Evolutionary conservation across 2,113 vertebrate species (phyloP).

Genomic region (Cyphomyrus discorhynchus): DNA sequence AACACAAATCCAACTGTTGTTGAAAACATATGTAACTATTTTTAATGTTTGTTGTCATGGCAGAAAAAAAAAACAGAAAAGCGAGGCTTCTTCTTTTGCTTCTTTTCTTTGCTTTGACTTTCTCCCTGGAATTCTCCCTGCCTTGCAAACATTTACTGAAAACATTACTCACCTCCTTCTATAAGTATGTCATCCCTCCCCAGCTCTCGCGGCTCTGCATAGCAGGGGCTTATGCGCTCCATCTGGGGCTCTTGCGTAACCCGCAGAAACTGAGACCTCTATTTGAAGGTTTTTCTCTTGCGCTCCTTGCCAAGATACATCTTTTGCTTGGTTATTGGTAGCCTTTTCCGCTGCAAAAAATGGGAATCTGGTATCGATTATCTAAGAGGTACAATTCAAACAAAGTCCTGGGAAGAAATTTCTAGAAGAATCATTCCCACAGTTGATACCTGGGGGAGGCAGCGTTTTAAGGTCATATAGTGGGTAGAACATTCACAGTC

Average conservation of each 20-base stretch:
- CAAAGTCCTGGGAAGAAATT: background rate
- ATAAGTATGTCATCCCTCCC: constrained; percentile 14
- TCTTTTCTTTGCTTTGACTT: background rate
- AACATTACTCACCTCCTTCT: constrained; percentile 31
- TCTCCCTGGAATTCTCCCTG: constrained; percentile 12
- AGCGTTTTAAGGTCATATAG: background rate
- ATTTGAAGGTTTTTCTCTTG: constrained; percentile 6
- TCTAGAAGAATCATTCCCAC: constrained; percentile 17
- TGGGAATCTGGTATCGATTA: constrained; percentile 26
- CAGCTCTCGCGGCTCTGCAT: background rate
- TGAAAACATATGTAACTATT: constrained; percentile 10
- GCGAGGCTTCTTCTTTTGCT: background rate
- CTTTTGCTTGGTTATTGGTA: constrained; percentile 5
- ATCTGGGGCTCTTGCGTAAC: background rate
- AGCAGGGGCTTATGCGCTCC: background rate
- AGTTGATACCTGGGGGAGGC: background rate
- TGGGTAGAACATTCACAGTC: background rate
- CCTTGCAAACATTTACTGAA: constrained; percentile 20
- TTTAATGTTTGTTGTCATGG: background rate
- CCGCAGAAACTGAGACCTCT: constrained; percentile 3
- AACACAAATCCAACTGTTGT: background rate
- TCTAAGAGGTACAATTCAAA: constrained; percentile 7
- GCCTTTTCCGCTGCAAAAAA: background rate
- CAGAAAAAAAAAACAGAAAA: constrained; percentile 2
- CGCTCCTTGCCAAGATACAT: constrained; percentile 18